Percentiles rank a stretch among this genome's conserved stretches.
Conservation (phyloP, 2,113 vertebrate species). For the Zosterops borbonicus region DNA sequence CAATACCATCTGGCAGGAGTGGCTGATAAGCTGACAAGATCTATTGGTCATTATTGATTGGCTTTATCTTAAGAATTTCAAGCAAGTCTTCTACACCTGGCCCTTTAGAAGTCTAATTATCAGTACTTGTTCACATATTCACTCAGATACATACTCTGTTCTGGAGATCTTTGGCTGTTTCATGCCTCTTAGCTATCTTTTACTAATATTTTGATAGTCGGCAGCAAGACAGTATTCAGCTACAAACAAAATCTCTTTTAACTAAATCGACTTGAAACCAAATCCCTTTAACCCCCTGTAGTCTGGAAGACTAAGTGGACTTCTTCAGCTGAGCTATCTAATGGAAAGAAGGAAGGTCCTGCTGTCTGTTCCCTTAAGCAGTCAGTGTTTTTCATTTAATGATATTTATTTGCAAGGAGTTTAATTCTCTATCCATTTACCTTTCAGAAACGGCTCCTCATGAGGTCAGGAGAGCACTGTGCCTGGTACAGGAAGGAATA, state of each 20-base stretch:
- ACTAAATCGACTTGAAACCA: neutral
- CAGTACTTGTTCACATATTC: neutral
- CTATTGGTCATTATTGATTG: neutral
- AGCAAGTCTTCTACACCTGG: neutral
- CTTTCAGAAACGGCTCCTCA: neutral
- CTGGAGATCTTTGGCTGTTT: neutral
- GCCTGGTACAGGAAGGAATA: neutral
- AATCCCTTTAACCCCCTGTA: neutral
- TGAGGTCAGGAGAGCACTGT: neutral
- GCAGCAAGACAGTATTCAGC: neutral
- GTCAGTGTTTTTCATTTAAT: neutral
- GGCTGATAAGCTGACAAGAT: neutral
- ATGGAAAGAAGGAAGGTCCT: neutral
- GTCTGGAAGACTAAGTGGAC: neutral
- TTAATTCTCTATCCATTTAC: neutral
- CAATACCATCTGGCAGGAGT: neutral
- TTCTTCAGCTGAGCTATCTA: neutral
- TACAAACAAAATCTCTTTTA: neutral
- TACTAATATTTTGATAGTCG: neutral
- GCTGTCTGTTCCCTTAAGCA: neutral
- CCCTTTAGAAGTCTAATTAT: neutral
- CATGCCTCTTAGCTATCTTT: neutral
- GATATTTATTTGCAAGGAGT: neutral
- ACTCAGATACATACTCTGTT: neutral
- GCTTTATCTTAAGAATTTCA: constrained; percentile 15